Base-by-base conservation (phyloP, 23 tunicate species). In the Botrylloides violaceus region DNA sequence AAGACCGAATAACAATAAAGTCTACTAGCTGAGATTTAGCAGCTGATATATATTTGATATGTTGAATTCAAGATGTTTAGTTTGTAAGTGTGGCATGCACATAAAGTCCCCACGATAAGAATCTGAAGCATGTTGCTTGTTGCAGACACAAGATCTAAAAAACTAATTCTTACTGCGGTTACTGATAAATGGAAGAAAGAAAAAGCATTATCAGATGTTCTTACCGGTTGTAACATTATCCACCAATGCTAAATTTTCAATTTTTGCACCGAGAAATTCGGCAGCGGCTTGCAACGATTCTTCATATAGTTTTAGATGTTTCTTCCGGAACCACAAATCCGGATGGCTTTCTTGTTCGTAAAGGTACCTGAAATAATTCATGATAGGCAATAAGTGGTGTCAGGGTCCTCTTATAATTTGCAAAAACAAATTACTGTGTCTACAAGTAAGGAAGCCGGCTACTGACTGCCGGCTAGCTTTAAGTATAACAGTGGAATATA, bases 221-320 rank as follows among this genome's bases (percentile, higher is more conserved):
- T 37, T 68, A 87, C 96, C 96, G 22, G 80, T 66, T 15, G 96
- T 89, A 7, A 82, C 81, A 58, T 89, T 89, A 38, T 82, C 83
- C 36, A 83, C 70, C 28, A 89, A 60, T 31, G 78, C 88, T 7
- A 77, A 55, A 58, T 89, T 84, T 34, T 78, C 77, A 4, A n/a
- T 20, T 7, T 82, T 64, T 0, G 77, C 80, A 50, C 66, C 80
- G 24, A 89, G 43, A 73, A 89, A 83, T 25, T 64, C 57, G 0
- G 96, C 89, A 55, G 90, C 96, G n/a, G 80, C 77, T 31, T 50
- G 21, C 9, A 78, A 39, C 3, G 89, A 43, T 29, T 65, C 78
- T 2, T 58, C 36, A 66, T 81, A 87, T 21, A 70, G 76, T 58
- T 76, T 62, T 22, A 31, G 36, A 22, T 27, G 32, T 25, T 81